Evolutionary conservation across 1,140 invertebrate species (phyloP).

Genomic region (Macrotrachela quadricornifera): DNA sequence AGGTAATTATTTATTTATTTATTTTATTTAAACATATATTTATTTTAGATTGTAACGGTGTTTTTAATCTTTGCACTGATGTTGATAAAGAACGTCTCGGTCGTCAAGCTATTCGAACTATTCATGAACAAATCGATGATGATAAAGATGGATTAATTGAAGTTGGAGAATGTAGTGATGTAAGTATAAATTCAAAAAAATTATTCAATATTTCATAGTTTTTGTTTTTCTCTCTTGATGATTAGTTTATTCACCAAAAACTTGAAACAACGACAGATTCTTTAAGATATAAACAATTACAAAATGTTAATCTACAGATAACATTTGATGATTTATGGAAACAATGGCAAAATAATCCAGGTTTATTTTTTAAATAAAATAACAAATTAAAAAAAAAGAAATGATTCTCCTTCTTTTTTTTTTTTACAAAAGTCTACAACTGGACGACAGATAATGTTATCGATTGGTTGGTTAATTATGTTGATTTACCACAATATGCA

Average conservation of each 20-base stretch:
- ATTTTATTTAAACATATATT: no score
- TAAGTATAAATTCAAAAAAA: neutral
- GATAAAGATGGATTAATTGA: constrained; percentile 7
- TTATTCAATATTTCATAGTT: neutral
- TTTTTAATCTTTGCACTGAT: constrained; percentile 4
- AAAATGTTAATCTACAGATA: constrained; percentile 80
- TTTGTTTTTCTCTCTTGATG: no score
- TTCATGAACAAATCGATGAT: constrained; percentile 9
- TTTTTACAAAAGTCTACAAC: constrained; percentile 49
- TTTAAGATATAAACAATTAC: constrained; percentile 58
- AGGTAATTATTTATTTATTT: no score
- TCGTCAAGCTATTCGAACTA: constrained; percentile 1
- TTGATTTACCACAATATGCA: constrained; percentile 80
- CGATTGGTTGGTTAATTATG: constrained; percentile 65
- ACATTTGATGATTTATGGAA: constrained; percentile 81
- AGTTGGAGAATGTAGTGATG: constrained; percentile 2
- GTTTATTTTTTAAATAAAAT: no score
- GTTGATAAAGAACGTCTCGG: constrained; percentile 4
- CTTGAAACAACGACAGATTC: constrained; percentile 9
- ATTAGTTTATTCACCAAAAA: constrained; percentile 3
- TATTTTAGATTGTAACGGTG: constrained; percentile 2
- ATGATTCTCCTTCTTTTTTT: no score
- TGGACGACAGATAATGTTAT: constrained; percentile 87
- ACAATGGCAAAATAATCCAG: constrained; percentile 48
- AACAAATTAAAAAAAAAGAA: no score